Evolutionary conservation across 2,888 invertebrate genomes (phyloP).

Genomic region (Anoplius nigerrimus): DNA sequence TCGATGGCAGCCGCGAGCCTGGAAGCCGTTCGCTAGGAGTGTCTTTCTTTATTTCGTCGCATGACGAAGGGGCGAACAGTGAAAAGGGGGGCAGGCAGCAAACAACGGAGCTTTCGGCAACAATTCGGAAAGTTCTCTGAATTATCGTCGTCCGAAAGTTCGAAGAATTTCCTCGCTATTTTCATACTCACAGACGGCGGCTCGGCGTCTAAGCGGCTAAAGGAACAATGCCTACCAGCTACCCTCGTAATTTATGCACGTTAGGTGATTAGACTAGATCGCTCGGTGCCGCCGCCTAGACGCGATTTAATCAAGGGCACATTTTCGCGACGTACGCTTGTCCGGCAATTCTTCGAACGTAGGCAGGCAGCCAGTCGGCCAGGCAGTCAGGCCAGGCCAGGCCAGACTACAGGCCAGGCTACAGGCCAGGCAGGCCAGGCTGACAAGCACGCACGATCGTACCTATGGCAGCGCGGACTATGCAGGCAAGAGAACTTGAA

Average conservation of each 20-base stretch:
- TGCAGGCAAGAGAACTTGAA: too few species aligned
- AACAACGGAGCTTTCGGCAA: slow-evolving; percentile 19
- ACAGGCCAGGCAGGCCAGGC: too few species aligned
- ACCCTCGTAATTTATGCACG: slow-evolving; percentile 62
- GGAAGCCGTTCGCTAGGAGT: background rate
- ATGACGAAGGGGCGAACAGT: background rate
- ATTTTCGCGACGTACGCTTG: too few species aligned
- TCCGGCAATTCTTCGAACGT: background rate
- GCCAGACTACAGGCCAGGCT: too few species aligned
- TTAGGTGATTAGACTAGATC: slow-evolving; percentile 34
- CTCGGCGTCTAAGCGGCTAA: slow-evolving; percentile 10
- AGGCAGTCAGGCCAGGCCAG: too few species aligned
- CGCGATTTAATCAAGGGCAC: background rate
- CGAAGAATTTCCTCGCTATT: slow-evolving; percentile 65
- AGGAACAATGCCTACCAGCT: slow-evolving; percentile 60
- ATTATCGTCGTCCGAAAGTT: slow-evolving; percentile 66
- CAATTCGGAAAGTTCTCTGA: slow-evolving; percentile 60
- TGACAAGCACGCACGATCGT: too few species aligned
- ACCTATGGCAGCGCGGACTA: too few species aligned
- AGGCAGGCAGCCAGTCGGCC: too few species aligned
- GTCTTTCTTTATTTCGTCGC: slow-evolving; percentile 1
- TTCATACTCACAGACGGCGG: slow-evolving; percentile 27
- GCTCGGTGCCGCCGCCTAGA: background rate
- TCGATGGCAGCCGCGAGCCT: too few species aligned
- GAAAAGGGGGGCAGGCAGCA: background rate